A percentile compares a stretch with the other conserved stretches of the same genome.
Evolutionary conservation across 2,888 invertebrate species (phyloP).

Genomic region (Drosophila trichaetosa): DNA sequence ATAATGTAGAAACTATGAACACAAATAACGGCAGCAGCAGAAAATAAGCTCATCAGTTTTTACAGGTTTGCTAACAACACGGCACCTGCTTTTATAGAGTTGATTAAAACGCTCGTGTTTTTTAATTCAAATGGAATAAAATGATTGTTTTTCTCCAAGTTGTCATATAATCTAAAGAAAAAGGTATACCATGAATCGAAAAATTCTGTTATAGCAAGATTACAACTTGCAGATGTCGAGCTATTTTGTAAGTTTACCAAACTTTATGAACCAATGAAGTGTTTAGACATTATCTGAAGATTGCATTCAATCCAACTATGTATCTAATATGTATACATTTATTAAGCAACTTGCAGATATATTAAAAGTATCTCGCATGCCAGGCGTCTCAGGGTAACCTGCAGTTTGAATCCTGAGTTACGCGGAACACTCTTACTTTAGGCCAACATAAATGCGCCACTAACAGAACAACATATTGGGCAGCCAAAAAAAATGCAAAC

Average conservation of each 20-base stretch:
- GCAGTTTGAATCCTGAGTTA: conserved; percentile 52
- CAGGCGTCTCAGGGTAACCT: conserved; percentile 32
- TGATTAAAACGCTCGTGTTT: conserved; percentile 28
- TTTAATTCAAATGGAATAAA: conserved; percentile 31
- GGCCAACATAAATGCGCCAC: conserved; percentile 61
- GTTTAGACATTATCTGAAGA: conserved; percentile 20
- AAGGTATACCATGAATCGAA: conserved; percentile 20
- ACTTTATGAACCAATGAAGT: conserved; percentile 28
- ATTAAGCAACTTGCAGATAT: conserved; percentile 12
- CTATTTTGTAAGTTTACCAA: conserved; percentile 49
- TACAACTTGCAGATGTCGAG: conserved; percentile 26
- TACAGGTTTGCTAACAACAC: conserved; percentile 41
- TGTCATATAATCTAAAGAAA: conserved; percentile 20
- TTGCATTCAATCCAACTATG: conserved; percentile 10
- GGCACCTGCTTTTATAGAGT: conserved; percentile 53
- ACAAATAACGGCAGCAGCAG: conserved; percentile 25
- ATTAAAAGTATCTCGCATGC: conserved; percentile 11
- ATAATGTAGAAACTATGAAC: conserved; percentile 32
- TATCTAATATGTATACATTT: conserved; percentile 2
- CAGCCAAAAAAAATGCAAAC: conserved; percentile 30
- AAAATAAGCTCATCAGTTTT: conserved; percentile 39
- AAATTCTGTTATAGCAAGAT: conserved; percentile 36
- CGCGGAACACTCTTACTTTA: conserved; percentile 68
- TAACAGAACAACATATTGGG: conserved; percentile 47
- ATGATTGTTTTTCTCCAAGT: conserved; percentile 19